Evolutionary conservation across 2,888 invertebrate species (phyloP).

Genomic region (Pristionchus fissidentatus): DNA sequence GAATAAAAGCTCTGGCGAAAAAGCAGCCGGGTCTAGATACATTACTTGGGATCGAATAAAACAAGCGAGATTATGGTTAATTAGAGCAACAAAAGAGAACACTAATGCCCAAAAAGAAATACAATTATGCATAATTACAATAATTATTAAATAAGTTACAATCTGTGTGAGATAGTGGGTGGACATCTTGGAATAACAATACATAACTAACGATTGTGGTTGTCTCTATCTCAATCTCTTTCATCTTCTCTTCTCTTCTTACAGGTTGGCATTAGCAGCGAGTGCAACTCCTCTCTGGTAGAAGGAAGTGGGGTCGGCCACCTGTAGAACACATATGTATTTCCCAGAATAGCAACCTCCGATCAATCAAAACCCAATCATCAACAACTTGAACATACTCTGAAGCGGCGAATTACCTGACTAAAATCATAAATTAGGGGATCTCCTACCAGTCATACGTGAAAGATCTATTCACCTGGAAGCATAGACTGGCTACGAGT

Average conservation of each 20-base stretch:
- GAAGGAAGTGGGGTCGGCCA: constrained; percentile 82
- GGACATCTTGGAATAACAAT: no score
- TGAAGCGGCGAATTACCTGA: not conserved
- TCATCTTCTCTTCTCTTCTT: constrained; percentile 51
- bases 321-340: no score
- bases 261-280: constrained; percentile 89
- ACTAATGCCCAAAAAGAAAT: not conserved
- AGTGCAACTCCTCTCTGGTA: constrained; percentile 98
- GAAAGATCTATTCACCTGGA: constrained; percentile 81
- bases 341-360: not conserved
- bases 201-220: no score
- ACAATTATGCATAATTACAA: constrained; percentile 1
- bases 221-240: no score
- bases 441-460: not conserved
- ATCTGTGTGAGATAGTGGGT: not conserved
- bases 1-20: not conserved
- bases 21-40: no score
- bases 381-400: not conserved
- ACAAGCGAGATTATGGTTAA: no score
- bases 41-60: no score
- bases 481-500: constrained; percentile 94
- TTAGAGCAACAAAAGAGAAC: not conserved
- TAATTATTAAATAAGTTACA: not conserved
- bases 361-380: not conserved
- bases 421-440: not conserved